A percentile compares a stretch with the other conserved stretches of the same genome.
These are phyloP conservation scores for Sardina pilchardus DNA, from an alignment of 2,113 vertebrate species.

Conservation along the genomic window DNA sequence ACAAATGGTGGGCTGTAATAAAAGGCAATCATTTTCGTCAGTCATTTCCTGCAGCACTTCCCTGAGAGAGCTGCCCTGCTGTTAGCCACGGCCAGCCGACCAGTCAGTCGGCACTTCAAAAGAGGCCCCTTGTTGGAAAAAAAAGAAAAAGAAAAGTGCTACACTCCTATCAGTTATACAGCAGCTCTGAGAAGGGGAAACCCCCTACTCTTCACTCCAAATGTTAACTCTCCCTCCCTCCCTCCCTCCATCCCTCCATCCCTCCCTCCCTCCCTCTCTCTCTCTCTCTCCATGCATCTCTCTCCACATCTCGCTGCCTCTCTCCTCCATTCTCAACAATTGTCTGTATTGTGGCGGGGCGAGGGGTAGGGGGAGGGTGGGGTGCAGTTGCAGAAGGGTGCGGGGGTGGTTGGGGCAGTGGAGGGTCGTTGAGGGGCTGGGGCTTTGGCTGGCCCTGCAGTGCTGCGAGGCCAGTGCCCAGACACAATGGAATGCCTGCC, in stretches of 20 bases:
- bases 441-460: background rate
- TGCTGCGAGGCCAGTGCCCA: conserved; percentile 11
- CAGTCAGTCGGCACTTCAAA: background rate
- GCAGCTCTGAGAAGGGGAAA: background rate
- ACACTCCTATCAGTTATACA: background rate
- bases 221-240: background rate
- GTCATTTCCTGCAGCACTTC: conserved; percentile 26
- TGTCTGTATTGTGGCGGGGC: background rate
- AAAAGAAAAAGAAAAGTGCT: background rate
- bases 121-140: background rate
- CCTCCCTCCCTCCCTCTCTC: conserved; percentile 4
- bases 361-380: background rate
- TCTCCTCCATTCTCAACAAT: background rate
- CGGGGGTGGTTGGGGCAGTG: too few species aligned
- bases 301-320: conserved; percentile 10
- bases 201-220: background rate
- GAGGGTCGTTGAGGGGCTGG: background rate
- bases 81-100: background rate
- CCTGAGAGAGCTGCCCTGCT: conserved; percentile 12
- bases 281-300: conserved; percentile 11
- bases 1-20: background rate
- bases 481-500: conserved; percentile 56
- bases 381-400: too few species aligned
- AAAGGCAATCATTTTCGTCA: conserved; percentile 29
- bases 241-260: too few species aligned